These are phyloP conservation scores for Drosophila arawakana DNA, from an alignment of 1,140 invertebrate species.

Conservation along the genomic window DNA sequence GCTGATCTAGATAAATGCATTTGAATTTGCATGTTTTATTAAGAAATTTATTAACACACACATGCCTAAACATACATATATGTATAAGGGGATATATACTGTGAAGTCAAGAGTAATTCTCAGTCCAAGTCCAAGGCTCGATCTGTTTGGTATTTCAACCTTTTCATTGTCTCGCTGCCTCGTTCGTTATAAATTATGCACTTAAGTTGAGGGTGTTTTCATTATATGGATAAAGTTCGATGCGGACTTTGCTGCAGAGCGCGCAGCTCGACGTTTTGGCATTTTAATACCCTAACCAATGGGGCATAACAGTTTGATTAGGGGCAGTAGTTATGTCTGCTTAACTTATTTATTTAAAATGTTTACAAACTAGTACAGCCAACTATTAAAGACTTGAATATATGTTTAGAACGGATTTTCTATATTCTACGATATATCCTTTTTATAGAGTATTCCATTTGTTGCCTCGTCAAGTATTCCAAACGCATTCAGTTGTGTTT, in stretches of 20 bases:
- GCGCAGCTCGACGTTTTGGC: slow-evolving; percentile 36
- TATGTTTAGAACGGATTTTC: too few relatives aligned
- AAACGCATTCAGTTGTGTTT: slow-evolving; percentile 19
- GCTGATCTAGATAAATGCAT: slow-evolving; percentile 83
- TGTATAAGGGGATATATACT: neutral
- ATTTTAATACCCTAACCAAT: slow-evolving; percentile 19
- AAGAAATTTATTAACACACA: slow-evolving; percentile 81
- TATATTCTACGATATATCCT: neutral
- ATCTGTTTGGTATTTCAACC: slow-evolving; percentile 55
- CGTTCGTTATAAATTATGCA: slow-evolving; percentile 82
- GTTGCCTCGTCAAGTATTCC: neutral
- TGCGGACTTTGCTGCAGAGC: slow-evolving; percentile 24
- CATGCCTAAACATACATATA: slow-evolving; percentile 6
- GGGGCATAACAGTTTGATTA: neutral
- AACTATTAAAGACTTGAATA: too few relatives aligned
- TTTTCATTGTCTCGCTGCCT: slow-evolving; percentile 60
- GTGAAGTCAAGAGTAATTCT: slow-evolving; percentile 12
- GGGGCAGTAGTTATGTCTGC: too few relatives aligned
- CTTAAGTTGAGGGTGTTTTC: slow-evolving; percentile 83
- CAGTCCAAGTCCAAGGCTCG: slow-evolving; percentile 35
- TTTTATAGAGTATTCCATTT: slow-evolving; percentile 2
- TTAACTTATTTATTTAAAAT: too few relatives aligned
- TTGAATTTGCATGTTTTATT: slow-evolving; percentile 83
- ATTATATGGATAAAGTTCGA: slow-evolving; percentile 79
- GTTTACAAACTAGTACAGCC: too few relatives aligned